Conservation (phyloP, 2,797 vertebrate species). For the Platyrinchus mystaceus region DNA sequence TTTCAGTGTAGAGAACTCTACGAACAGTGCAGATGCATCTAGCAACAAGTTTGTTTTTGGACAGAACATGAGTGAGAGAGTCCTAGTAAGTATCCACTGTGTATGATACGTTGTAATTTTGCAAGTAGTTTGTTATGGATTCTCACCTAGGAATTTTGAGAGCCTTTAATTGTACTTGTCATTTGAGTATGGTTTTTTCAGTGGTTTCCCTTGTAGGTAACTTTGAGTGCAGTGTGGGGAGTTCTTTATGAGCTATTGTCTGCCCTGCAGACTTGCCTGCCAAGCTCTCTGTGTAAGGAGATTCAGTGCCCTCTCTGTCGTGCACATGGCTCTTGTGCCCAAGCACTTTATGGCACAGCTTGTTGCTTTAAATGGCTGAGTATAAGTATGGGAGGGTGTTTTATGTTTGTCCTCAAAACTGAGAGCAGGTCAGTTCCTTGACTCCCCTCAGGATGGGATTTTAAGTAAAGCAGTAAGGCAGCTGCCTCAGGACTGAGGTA, state of each 20-base stretch:
- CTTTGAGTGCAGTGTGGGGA: rapidly evolving
- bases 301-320: background rate
- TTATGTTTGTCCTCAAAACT: background rate
- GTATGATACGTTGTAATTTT: background rate
- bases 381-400: background rate
- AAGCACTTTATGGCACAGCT: background rate
- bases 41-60: constrained; percentile 96
- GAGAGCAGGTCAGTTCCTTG: background rate
- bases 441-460: background rate
- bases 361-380: background rate
- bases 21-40: constrained; percentile 83
- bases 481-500: background rate
- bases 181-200: background rate
- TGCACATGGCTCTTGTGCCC: background rate
- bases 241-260: background rate
- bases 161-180: background rate
- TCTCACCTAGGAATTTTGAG: background rate
- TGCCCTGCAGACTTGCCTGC: background rate
- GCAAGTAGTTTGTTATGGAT: rapidly evolving
- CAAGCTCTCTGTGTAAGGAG: background rate
- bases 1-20: constrained; percentile 87
- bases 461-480: background rate
- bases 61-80: constrained; percentile 98
- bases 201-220: background rate
- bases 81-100: constrained; percentile 85